Evolutionary conservation across 2,113 vertebrate species (phyloP).

Genomic region (Ahaetulla prasina): DNA sequence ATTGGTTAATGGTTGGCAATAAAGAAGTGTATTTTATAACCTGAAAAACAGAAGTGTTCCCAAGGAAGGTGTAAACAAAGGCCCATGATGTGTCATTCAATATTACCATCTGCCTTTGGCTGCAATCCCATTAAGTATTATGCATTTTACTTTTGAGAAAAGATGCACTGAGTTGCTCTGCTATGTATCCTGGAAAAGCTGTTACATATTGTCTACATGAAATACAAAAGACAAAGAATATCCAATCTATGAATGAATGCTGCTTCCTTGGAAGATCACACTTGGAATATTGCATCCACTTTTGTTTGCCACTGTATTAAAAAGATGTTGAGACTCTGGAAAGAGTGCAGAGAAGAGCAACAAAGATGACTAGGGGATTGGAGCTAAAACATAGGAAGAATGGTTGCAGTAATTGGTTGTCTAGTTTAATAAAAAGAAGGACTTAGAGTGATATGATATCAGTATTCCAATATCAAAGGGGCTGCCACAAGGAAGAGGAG

Average conservation of each 20-base stretch:
- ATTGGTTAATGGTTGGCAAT: background rate
- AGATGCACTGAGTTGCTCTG: background rate
- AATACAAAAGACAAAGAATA: background rate
- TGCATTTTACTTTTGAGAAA: background rate
- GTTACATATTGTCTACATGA: background rate
- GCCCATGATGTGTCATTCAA: background rate
- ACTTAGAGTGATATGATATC: background rate
- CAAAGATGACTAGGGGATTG: background rate
- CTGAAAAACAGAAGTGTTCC: background rate
- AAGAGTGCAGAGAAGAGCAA: background rate
- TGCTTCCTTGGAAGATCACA: background rate
- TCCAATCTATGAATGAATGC: background rate
- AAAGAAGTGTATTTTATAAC: background rate
- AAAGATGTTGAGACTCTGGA: background rate
- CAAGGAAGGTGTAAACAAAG: background rate
- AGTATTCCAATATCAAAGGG: too few species aligned
- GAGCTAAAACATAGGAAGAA: background rate
- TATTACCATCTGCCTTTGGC: background rate
- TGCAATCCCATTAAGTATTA: background rate
- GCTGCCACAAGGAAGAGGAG: too few species aligned
- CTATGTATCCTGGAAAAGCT: background rate
- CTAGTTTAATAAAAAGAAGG: background rate
- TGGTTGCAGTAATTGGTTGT: background rate
- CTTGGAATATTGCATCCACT: background rate
- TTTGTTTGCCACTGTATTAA: background rate